phyloP scores from a whole-genome alignment of 2,888 invertebrate genomes.

The Galerucella pusilla region DNA sequence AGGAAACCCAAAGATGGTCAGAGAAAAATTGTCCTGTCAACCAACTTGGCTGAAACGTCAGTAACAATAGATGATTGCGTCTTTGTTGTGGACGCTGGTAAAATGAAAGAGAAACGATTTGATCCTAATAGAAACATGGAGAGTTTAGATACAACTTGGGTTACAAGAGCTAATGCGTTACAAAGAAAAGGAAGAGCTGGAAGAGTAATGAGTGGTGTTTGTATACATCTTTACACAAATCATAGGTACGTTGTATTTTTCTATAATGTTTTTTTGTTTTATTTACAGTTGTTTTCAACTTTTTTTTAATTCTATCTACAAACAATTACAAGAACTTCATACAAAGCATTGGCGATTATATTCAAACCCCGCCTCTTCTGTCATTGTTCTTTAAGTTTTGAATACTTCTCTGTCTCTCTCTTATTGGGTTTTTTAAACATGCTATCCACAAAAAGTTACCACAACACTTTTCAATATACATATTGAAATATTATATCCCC shows the following conservation, averaged over 20 bases:
- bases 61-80: conserved; percentile 97
- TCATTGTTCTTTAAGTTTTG: too few species aligned
- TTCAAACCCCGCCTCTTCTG: too few species aligned
- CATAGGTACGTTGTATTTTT: conserved; percentile 64
- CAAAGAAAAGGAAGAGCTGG: conserved; percentile 93
- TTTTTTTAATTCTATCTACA: too few species aligned
- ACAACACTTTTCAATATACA: too few species aligned
- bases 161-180: conserved; percentile 88
- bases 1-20: conserved; percentile 76
- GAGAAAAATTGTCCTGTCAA: conserved; percentile 89
- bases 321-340: too few species aligned
- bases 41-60: conserved; percentile 96
- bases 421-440: too few species aligned
- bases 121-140: conserved; percentile 89
- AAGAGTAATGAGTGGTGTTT: conserved; percentile 88
- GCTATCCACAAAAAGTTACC: too few species aligned
- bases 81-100: conserved; percentile 91
- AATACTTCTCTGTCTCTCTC: too few species aligned
- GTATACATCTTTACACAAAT: conserved; percentile 86
- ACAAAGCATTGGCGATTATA: too few species aligned
- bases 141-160: conserved; percentile 88
- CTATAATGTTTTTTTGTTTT: background rate
- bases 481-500: too few species aligned
- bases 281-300: too few species aligned
- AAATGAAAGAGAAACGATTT: conserved; percentile 91